A percentile compares a stretch with the other conserved stretches of the same genome.
Conservation (phyloP, 1,140 invertebrate genomes). For the Laodelphax striatellus region DNA sequence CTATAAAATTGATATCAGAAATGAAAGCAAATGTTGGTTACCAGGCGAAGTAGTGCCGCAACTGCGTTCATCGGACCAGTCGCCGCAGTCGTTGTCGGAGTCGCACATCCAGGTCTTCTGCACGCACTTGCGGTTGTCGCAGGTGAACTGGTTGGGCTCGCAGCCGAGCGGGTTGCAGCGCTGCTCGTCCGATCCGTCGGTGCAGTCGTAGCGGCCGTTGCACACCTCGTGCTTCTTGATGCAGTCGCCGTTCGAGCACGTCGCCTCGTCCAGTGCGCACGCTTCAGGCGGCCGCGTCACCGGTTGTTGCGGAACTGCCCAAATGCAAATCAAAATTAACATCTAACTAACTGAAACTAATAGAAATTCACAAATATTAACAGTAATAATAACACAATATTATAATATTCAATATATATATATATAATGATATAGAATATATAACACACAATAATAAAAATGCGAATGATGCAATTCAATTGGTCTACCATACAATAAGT, state of each 20-base stretch:
- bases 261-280: conserved; percentile 70
- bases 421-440: too few species aligned
- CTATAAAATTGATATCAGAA: too few species aligned
- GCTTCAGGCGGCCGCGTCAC: conserved; percentile 31
- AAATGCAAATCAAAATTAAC: too few species aligned
- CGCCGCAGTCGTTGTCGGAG: conserved; percentile 83
- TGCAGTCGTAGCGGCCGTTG: conserved; percentile 68
- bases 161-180: conserved; percentile 65
- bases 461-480: too few species aligned
- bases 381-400: too few species aligned
- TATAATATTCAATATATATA: too few species aligned
- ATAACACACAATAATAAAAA: too few species aligned
- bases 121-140: conserved; percentile 77
- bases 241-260: conserved; percentile 84
- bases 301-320: conserved; percentile 34
- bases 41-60: conserved; percentile 42
- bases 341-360: too few species aligned
- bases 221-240: conserved; percentile 72
- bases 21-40: conserved; percentile 8
- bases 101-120: conserved; percentile 89
- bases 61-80: conserved; percentile 68
- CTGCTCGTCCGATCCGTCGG: conserved; percentile 80
- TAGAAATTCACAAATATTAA: too few species aligned
- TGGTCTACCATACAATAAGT: too few species aligned
- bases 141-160: conserved; percentile 88